Percentiles rank a stretch among this genome's conserved stretches.
phyloP scores from a whole-genome alignment of 2,888 invertebrate species.

The Anticlea derivata region DNA sequence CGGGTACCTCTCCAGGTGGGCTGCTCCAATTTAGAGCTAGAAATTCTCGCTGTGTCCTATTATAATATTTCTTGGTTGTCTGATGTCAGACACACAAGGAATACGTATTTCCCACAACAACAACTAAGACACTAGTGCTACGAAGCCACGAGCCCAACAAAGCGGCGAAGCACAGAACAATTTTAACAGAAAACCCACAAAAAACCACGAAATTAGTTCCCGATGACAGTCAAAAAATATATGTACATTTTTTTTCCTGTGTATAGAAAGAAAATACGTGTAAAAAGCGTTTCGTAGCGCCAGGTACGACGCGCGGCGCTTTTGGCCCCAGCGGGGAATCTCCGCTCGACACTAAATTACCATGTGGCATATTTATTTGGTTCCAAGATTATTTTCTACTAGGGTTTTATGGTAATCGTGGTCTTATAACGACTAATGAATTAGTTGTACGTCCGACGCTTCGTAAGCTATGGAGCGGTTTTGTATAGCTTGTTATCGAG shows the following conservation, averaged over 20 bases:
- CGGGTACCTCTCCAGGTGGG: too few species aligned
- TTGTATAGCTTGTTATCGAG: slow-evolving; percentile 29
- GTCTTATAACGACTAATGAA: slow-evolving; percentile 73
- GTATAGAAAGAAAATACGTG: slow-evolving; percentile 37
- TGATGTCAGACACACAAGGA: too few species aligned
- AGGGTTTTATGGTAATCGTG: slow-evolving; percentile 77
- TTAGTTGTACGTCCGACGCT: slow-evolving; percentile 59
- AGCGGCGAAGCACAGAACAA: slow-evolving; percentile 71
- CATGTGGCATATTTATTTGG: slow-evolving; percentile 78
- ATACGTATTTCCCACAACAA: slow-evolving; percentile 16
- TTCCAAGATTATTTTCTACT: slow-evolving; percentile 76
- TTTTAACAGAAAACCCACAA: slow-evolving; percentile 76
- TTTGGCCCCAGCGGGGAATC: slow-evolving; percentile 69
- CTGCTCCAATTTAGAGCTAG: too few species aligned
- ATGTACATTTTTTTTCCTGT: slow-evolving; percentile 69
- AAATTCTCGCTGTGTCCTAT: too few species aligned
- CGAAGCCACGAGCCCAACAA: slow-evolving; percentile 28
- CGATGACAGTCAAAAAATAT: slow-evolving; percentile 83
- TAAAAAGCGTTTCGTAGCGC: slow-evolving; percentile 67
- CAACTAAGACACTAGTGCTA: slow-evolving; percentile 3
- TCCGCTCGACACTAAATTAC: slow-evolving; percentile 72
- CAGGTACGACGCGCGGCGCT: slow-evolving; percentile 68
- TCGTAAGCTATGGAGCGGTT: slow-evolving; percentile 22
- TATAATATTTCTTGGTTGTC: too few species aligned
- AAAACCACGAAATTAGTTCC: slow-evolving; percentile 81